These are phyloP conservation scores for Formicarius rufipectus DNA, from an alignment of 2,113 vertebrate genomes.

Conservation along the genomic window DNA sequence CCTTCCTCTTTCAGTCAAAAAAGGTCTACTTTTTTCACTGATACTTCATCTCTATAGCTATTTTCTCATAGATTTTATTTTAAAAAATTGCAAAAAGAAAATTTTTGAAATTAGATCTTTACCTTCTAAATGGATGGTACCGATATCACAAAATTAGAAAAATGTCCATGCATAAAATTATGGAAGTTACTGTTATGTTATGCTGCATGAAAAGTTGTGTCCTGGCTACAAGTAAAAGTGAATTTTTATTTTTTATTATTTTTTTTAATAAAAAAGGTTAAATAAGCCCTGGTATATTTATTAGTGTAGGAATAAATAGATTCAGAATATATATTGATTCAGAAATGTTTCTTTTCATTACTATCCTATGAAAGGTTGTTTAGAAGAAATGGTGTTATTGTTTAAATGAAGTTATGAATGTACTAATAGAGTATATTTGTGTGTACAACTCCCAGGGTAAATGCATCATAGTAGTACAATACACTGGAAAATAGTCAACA, in stretches of 20 bases:
- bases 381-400: conserved; percentile 21
- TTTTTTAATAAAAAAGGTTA: not conserved
- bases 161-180: not conserved
- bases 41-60: not conserved
- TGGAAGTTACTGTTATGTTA: conserved; percentile 18
- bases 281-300: conserved; percentile 18
- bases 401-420: conserved; percentile 27
- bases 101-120: conserved; percentile 28
- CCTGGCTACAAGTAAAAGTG: conserved; percentile 11
- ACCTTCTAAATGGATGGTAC: not conserved
- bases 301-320: conserved; percentile 11
- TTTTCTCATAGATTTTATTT: conserved; percentile 23
- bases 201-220: not conserved
- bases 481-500: not conserved
- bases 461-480: not conserved
- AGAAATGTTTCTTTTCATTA: conserved; percentile 21
- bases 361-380: not conserved
- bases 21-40: not conserved
- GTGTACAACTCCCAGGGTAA: not conserved
- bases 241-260: too few relatives aligned
- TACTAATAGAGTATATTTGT: conserved; percentile 6
- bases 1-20: conserved; percentile 59
- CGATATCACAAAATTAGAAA: not conserved
- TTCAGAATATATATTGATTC: conserved; percentile 20
- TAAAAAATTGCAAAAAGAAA: not conserved